Evolutionary conservation across 2,797 vertebrate genomes (phyloP).

Genomic region (Syngnathus rostellatus): DNA sequence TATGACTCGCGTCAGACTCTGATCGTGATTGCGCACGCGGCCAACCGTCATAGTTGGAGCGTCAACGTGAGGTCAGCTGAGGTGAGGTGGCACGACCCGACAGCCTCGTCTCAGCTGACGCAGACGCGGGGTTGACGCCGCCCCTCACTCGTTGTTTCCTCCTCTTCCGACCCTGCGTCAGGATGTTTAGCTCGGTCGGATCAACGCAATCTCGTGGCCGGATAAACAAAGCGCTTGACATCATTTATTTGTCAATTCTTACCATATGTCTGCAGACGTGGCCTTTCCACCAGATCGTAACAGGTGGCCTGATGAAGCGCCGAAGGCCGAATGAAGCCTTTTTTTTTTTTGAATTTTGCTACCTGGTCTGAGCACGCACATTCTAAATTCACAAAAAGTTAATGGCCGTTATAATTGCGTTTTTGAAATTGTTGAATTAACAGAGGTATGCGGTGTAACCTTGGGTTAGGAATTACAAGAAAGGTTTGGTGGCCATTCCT

Average conservation of each 20-base stretch:
- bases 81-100: constrained; percentile 2
- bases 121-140: constrained; percentile 10
- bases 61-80: neutral
- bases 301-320: neutral
- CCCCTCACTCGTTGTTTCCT: constrained; percentile 13
- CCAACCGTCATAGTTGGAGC: no score
- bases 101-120: constrained; percentile 17
- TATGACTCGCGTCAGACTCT: no score
- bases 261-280: neutral
- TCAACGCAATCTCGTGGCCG: neutral
- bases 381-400: no score
- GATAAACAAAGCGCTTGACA: neutral
- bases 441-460: no score
- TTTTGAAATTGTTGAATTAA: no score
- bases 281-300: neutral
- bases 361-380: no score
- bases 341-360: no score
- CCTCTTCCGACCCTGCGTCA: neutral
- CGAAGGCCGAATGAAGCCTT: no score
- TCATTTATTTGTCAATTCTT: neutral
- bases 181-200: constrained; percentile 1
- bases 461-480: no score
- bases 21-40: no score
- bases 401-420: no score
- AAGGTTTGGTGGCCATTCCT: neutral